phyloP scores from a whole-genome alignment of 2,797 vertebrate genomes.

The Squalus acanthias region DNA sequence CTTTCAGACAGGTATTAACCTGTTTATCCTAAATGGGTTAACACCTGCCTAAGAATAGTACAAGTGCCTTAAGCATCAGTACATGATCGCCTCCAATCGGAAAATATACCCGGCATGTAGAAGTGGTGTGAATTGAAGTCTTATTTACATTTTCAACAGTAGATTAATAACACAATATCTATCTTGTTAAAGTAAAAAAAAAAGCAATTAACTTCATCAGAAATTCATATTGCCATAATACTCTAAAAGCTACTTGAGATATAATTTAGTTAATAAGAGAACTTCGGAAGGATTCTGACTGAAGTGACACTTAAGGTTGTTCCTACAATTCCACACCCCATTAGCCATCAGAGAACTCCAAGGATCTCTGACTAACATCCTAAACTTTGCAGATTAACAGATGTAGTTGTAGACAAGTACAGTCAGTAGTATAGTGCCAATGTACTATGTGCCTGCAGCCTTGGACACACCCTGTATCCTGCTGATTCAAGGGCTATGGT shows the following conservation, averaged over 20 bases:
- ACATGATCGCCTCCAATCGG: background rate
- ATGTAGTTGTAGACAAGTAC: background rate
- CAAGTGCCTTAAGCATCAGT: background rate
- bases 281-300: background rate
- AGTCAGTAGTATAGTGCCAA: background rate
- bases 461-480: slow-evolving; percentile 10
- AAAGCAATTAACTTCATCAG: background rate
- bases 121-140: background rate
- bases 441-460: background rate
- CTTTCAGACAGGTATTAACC: background rate
- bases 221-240: background rate
- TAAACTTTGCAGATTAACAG: background rate
- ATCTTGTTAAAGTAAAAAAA: background rate
- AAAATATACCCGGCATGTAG: background rate
- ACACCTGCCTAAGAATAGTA: background rate
- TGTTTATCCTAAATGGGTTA: background rate
- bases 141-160: background rate
- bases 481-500: background rate
- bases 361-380: background rate
- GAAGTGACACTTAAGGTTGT: background rate
- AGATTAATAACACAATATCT: background rate
- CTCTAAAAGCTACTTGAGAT: background rate
- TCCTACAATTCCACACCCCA: background rate
- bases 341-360: background rate
- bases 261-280: background rate